Percentiles rank a stretch among this genome's conserved stretches.
phyloP scores from a whole-genome alignment of 2,113 vertebrate genomes.

The Gymnorhina tibicen region DNA sequence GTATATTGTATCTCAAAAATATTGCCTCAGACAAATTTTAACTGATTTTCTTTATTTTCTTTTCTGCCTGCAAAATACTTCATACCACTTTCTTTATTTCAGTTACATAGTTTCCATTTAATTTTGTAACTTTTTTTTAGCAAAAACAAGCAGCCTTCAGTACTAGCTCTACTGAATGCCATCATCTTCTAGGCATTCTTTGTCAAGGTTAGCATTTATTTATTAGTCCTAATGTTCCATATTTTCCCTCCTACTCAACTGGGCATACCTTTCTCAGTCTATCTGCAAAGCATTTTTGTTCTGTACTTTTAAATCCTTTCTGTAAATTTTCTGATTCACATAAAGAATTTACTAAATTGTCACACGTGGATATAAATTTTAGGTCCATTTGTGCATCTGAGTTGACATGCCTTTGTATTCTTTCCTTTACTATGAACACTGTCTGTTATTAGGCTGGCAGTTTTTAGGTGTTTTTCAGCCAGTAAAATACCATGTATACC shows the following conservation, averaged over 20 bases:
- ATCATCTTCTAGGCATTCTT: neutral
- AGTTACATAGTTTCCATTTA: neutral
- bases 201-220: conserved; percentile 2
- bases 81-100: neutral
- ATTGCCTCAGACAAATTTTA: neutral
- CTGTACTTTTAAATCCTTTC: neutral
- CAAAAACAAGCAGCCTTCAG: neutral
- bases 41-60: neutral
- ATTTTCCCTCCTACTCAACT: neutral
- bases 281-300: neutral
- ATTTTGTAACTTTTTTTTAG: neutral
- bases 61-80: neutral
- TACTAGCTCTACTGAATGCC: neutral
- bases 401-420: neutral
- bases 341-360: neutral
- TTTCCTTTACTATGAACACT: neutral
- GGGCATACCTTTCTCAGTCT: neutral
- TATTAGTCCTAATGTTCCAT: neutral
- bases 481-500: neutral
- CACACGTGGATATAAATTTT: neutral
- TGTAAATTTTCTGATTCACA: neutral
- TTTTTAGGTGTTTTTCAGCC: neutral
- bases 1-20: neutral
- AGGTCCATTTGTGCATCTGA: neutral
- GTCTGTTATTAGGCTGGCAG: neutral